A percentile compares a stretch with the other conserved stretches of the same genome.
Conservation (phyloP, 2,888 invertebrate genomes). For the Sicus ferrugineus region DNA sequence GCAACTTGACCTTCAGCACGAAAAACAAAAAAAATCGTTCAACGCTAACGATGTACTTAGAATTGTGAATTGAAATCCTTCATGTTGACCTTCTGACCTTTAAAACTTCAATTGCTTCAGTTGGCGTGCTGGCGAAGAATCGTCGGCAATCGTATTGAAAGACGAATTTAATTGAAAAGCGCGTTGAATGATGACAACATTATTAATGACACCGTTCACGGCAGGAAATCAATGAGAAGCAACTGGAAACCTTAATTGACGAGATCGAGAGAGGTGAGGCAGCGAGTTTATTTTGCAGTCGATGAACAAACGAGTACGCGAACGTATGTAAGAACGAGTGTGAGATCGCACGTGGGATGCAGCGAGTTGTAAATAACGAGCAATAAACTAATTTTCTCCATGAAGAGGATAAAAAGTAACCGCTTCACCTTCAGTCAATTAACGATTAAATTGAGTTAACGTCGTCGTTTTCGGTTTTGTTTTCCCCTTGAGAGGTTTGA, state of each 20-base stretch:
- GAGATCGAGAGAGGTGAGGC: neutral
- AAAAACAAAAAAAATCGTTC: neutral
- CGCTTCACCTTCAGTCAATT: too few relatives aligned
- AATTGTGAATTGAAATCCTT: neutral
- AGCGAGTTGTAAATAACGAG: too few relatives aligned
- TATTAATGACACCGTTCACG: neutral
- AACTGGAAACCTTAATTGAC: constrained; percentile 15
- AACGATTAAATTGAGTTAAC: too few relatives aligned
- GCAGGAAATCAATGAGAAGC: neutral
- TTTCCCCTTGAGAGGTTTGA: neutral
- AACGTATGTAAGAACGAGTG: too few relatives aligned
- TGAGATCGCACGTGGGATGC: too few relatives aligned
- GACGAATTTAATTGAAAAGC: neutral
- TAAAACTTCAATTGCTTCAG: neutral
- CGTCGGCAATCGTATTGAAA: neutral
- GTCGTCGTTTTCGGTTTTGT: too few relatives aligned
- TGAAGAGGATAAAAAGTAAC: too few relatives aligned
- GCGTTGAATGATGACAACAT: neutral
- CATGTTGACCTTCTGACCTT: neutral
- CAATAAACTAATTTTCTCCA: too few relatives aligned
- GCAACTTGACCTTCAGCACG: neutral
- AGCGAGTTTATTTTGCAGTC: neutral
- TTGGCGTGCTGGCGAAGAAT: too few relatives aligned
- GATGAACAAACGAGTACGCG: neutral
- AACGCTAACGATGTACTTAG: neutral